A percentile compares a stretch with the other conserved stretches of the same genome.
phyloP scores from a whole-genome alignment of 2,888 invertebrate species.

The Drosophila neotestacea region DNA sequence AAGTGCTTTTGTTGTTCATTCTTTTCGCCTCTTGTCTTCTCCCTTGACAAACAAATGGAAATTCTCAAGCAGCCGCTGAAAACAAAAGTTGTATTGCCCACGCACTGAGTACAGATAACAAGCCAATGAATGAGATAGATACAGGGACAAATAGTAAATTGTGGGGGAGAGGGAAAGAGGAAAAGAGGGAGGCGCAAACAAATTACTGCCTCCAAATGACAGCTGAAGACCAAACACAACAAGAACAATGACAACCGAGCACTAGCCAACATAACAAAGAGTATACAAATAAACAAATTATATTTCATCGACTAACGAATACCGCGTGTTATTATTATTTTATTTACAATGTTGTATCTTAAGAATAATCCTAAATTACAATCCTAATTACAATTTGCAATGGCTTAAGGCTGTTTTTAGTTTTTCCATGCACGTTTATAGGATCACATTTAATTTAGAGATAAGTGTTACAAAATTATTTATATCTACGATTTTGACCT shows the following conservation, averaged over 20 bases:
- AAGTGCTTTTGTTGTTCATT: constrained; percentile 64
- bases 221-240: constrained; percentile 60
- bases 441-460: too few species aligned
- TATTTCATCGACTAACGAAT: constrained; percentile 12
- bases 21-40: constrained; percentile 1
- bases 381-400: too few species aligned
- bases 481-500: too few species aligned
- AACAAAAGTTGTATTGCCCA: constrained; percentile 67
- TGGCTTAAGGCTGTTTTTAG: too few species aligned
- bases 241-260: constrained; percentile 62
- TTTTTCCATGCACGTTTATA: too few species aligned
- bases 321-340: constrained; percentile 2
- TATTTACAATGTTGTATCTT: background rate
- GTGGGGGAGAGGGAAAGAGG: constrained; percentile 36
- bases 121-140: constrained; percentile 35
- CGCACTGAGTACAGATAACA: constrained; percentile 53
- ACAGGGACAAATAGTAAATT: background rate
- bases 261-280: constrained; percentile 37
- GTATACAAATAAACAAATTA: constrained; percentile 14
- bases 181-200: constrained; percentile 47
- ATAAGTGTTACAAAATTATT: too few species aligned
- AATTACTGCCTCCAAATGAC: constrained; percentile 74
- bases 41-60: constrained; percentile 61
- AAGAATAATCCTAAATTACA: too few species aligned
- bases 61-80: constrained; percentile 74